Evolutionary conservation across 2,888 invertebrate species (phyloP).

Genomic region (Cataglyphis albicans): DNA sequence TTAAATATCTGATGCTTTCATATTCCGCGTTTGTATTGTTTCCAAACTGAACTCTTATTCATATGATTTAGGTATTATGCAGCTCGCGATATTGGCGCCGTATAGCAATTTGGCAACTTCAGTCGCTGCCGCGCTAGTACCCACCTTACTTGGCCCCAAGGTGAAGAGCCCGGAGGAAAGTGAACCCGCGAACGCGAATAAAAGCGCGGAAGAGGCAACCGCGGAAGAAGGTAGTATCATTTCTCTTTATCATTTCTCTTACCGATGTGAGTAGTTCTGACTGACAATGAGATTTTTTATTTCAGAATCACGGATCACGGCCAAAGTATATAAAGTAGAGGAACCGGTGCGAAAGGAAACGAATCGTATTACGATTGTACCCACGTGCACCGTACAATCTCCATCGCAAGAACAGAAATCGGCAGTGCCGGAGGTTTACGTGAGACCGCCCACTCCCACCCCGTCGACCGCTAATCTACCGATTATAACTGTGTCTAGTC

Average conservation of each 20-base stretch:
- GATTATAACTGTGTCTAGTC: constrained; percentile 83
- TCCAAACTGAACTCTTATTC: background rate
- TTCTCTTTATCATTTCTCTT: background rate
- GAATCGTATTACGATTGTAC: constrained; percentile 16
- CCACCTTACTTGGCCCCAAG: constrained; percentile 86
- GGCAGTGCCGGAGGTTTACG: constrained; percentile 84
- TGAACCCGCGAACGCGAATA: constrained; percentile 49
- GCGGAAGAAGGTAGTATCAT: constrained; percentile 48
- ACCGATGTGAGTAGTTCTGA: background rate
- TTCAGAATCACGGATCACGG: constrained; percentile 23
- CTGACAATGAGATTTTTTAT: background rate
- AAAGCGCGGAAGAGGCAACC: constrained; percentile 36
- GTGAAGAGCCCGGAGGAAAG: constrained; percentile 67
- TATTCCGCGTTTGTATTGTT: background rate
- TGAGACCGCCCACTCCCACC: constrained; percentile 84
- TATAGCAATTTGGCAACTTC: constrained; percentile 87
- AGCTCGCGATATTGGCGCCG: constrained; percentile 87
- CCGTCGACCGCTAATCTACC: constrained; percentile 82
- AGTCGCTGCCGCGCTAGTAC: constrained; percentile 87
- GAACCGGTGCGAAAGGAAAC: constrained; percentile 46
- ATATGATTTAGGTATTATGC: constrained; percentile 85
- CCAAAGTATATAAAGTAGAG: constrained; percentile 35
- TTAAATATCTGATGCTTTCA: background rate
- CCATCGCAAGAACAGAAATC: constrained; percentile 57
- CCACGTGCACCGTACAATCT: constrained; percentile 20